Percentiles rank a stretch among this genome's conserved stretches.
Conservation (phyloP, 2,888 invertebrate species). For the Sussaba pulchella region DNA sequence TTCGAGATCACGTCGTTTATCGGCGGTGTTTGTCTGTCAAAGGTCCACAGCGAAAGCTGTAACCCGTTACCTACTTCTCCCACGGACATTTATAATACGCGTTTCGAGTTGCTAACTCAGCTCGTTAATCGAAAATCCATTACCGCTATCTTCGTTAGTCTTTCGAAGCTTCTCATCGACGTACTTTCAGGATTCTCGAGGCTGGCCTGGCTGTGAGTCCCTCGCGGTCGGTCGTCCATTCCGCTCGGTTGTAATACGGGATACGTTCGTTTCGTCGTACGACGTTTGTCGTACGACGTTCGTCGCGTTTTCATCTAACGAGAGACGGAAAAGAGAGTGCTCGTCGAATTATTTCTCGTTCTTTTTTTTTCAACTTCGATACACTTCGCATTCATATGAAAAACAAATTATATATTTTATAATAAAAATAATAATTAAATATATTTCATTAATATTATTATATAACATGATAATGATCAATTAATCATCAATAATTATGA, state of each 20-base stretch:
- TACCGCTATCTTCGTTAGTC: constrained; percentile 78
- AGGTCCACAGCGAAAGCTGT: constrained; percentile 30
- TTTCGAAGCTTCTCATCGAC: constrained; percentile 63
- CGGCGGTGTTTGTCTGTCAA: constrained; percentile 11
- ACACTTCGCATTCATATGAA: constrained; percentile 20
- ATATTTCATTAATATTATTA: too few relatives aligned
- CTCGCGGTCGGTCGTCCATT: constrained; percentile 19
- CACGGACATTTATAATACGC: too few relatives aligned
- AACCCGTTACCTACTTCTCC: constrained; percentile 26
- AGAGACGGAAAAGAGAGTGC: constrained; percentile 54
- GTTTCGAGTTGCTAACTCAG: constrained; percentile 59
- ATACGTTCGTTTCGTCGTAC: too few relatives aligned
- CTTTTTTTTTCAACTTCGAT: constrained; percentile 32
- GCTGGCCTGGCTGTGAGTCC: background rate
- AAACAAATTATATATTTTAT: too few relatives aligned
- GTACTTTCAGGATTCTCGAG: constrained; percentile 56
- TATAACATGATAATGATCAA: too few relatives aligned
- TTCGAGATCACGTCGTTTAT: background rate
- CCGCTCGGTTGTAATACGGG: constrained; percentile 45
- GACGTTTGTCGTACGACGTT: too few relatives aligned
- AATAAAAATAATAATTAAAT: too few relatives aligned
- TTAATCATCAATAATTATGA: too few relatives aligned
- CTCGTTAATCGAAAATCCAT: constrained; percentile 79
- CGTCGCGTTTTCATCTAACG: constrained; percentile 49
- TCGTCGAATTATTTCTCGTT: constrained; percentile 26